Conservation (phyloP, 2,113 vertebrate genomes). For the Onychostoma macrolepis region DNA sequence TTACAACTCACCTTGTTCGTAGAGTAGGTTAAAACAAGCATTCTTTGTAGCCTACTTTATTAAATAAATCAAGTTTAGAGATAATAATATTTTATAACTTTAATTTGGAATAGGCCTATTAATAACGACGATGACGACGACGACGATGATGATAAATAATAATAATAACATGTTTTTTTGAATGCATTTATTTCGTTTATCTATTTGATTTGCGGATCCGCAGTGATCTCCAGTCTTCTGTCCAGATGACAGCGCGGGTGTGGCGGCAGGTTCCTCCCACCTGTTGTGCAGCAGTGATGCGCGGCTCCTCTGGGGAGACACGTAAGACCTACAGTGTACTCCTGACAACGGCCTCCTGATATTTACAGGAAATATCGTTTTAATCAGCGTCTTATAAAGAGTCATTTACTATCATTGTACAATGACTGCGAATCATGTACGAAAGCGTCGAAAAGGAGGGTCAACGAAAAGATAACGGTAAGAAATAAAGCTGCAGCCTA, state of each 20-base stretch:
- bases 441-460: constrained; percentile 76
- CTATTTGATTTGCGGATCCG: no score
- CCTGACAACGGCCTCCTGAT: background rate
- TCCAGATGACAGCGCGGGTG: constrained; percentile 23
- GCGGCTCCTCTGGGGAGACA: constrained; percentile 21
- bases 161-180: no score
- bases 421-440: constrained; percentile 74
- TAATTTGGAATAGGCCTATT: no score
- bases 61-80: no score
- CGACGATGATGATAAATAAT: no score
- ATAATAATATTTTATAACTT: no score
- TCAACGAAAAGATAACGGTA: constrained; percentile 78
- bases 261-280: constrained; percentile 57
- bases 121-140: no score
- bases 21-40: no score
- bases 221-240: no score
- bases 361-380: constrained; percentile 13
- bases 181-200: no score
- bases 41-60: no score
- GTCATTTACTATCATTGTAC: constrained; percentile 37
- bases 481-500: constrained; percentile 57
- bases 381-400: background rate
- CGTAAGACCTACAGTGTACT: constrained; percentile 22
- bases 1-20: no score
- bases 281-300: constrained; percentile 52